A percentile compares a stretch with the other conserved stretches of the same genome.
Conservation (phyloP, 2,797 vertebrate species). For the Passerculus sandwichensis region DNA sequence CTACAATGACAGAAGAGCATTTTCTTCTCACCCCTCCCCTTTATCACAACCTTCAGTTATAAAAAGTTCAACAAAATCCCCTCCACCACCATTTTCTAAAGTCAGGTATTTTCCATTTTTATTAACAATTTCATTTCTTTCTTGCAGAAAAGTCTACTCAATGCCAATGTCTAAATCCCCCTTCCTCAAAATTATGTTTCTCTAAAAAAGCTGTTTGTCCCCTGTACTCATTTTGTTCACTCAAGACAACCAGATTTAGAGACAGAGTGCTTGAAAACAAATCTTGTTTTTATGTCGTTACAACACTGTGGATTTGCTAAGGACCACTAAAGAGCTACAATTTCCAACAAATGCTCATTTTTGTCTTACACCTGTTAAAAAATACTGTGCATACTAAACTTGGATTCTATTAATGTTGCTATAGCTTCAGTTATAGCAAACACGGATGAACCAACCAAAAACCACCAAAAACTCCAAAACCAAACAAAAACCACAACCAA, state of each 20-base stretch:
- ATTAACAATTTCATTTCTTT: background rate
- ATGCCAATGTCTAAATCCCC: background rate
- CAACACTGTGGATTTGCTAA: background rate
- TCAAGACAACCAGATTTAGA: background rate
- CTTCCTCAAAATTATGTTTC: background rate
- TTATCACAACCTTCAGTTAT: background rate
- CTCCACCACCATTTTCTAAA: background rate
- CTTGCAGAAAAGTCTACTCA: background rate
- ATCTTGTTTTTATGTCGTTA: background rate
- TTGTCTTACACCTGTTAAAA: background rate
- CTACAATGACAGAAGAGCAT: background rate
- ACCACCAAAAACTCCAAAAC: fast-evolving
- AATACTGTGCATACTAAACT: background rate
- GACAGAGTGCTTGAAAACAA: background rate
- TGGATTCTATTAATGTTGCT: background rate
- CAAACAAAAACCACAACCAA: background rate
- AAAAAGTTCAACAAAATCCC: background rate
- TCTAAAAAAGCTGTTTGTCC: background rate
- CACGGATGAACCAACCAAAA: background rate
- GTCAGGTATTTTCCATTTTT: background rate
- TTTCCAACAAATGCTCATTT: background rate
- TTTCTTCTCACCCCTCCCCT: background rate
- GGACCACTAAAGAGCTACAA: background rate
- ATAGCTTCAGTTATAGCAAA: background rate
- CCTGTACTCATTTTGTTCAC: background rate